Base-by-base conservation (phyloP, 2,113 vertebrate species). In the Eubucco bourcierii region DNA sequence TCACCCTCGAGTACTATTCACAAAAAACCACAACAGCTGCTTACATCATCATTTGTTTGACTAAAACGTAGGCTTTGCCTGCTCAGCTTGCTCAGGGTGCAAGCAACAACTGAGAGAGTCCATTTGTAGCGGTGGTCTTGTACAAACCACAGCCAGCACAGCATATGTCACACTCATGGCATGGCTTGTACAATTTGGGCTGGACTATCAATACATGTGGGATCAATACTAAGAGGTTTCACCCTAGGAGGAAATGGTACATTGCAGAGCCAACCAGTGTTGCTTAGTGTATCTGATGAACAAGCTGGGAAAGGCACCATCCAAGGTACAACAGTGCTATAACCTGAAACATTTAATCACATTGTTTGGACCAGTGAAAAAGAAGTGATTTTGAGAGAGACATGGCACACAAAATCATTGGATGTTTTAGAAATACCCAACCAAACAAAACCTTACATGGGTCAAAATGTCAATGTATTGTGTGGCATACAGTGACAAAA, bases 181-280 rank as follows among this genome's bases (percentile, higher is more conserved):
- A 25, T 1, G 11, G 1, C 29, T 33, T n/a, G 21, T n/a, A 66
- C 9, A 6, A 0, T 29, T 29, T 47, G 44, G 20, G 39, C 44
- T 70, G 4, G 11, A 10, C n/a, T 41, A 15, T 3, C 33, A 34
- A 39, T 31, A 34, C 6, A 3, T 0, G 10, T 11, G 47, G 71
- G 16, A 68, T 20, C 24, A 16, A 6, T 12, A 21, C 39, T 56
- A 21, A 3, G n/a, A 52, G 24, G 21, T 28, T 33, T 68, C 29
- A 41, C 15, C 84, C 53, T 64, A 31, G 53, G 20, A 66, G 24
- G 12, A 87, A 60, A 15, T 7, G 25, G 17, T 12, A 37, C 10
- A 25, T 20, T 68, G 50, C 20, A 37, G 55, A 68, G 39, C 31
- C 70, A 77, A 1, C 25, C 6, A 7, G 7, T 7, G 16, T 5